Percentiles rank a stretch among this genome's conserved stretches.
Conservation (phyloP, 2,797 vertebrate genomes). For the Oophaga sylvatica region DNA sequence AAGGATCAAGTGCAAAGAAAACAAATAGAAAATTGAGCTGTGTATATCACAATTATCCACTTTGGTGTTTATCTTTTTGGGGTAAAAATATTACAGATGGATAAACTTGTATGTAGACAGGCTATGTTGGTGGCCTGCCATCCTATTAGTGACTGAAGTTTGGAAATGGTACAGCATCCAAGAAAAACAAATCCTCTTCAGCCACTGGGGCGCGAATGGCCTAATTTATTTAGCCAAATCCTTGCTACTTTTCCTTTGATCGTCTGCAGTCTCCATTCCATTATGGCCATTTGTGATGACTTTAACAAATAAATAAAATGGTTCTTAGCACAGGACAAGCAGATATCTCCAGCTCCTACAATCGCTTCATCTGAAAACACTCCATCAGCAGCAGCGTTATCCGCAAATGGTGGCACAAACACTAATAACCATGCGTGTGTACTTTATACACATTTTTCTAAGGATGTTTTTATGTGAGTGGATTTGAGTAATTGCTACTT, state of each 20-base stretch:
- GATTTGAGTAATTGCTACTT: conserved; percentile 45
- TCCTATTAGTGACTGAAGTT: conserved; percentile 28
- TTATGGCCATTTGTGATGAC: conserved; percentile 43
- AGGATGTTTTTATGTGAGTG: conserved; percentile 7
- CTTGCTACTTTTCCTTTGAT: conserved; percentile 45
- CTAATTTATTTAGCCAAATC: conserved; percentile 46
- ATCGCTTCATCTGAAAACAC: conserved; percentile 31
- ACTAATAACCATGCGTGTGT: conserved; percentile 18
- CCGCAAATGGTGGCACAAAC: conserved; percentile 24
- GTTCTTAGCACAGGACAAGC: conserved; percentile 13
- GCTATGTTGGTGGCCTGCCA: conserved; percentile 44
- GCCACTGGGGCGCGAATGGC: conserved; percentile 27
- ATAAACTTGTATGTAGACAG: background rate
- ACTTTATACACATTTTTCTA: conserved; percentile 20
- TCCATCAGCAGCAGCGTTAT: background rate
- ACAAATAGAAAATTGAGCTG: conserved; percentile 13
- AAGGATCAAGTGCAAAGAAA: conserved; percentile 9
- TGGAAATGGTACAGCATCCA: conserved; percentile 34
- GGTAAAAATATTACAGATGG: background rate
- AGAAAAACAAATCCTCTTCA: conserved; percentile 45
- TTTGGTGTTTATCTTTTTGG: background rate
- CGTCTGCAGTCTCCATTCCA: conserved; percentile 35
- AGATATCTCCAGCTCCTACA: background rate
- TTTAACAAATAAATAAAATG: conserved; percentile 42
- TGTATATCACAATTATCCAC: background rate